These are phyloP conservation scores for Pachycephus smyrnensis DNA, from an alignment of 2,888 invertebrate species.

Conservation along the genomic window DNA sequence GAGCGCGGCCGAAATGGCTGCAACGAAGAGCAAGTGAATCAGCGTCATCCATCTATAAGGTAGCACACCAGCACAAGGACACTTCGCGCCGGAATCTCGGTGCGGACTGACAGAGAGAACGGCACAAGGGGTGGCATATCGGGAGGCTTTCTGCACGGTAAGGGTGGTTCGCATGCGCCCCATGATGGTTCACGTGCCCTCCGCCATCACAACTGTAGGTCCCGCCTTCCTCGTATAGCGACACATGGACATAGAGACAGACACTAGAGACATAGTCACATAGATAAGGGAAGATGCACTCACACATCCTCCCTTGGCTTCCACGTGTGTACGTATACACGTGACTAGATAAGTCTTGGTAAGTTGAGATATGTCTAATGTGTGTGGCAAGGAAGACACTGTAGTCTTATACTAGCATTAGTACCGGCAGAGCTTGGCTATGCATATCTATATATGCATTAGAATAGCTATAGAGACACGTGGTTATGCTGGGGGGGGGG, in stretches of 20 bases:
- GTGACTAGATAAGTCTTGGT: background rate
- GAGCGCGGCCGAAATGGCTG: conserved; percentile 50
- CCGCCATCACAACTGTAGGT: conserved; percentile 54
- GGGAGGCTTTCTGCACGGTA: conserved; percentile 28
- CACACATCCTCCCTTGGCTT: background rate
- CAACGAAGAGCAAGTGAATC: conserved; percentile 50
- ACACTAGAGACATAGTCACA: background rate
- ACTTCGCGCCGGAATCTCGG: conserved; percentile 63
- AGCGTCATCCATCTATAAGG: conserved; percentile 65
- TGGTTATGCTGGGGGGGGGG: background rate
- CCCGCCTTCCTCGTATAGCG: conserved; percentile 52
- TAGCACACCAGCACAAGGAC: conserved; percentile 57
- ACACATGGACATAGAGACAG: conserved; percentile 15
- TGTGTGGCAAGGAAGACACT: background rate
- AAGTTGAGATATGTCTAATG: background rate
- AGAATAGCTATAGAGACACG: background rate
- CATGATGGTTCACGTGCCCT: conserved; percentile 54
- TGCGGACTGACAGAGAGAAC: conserved; percentile 51
- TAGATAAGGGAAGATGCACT: conserved; percentile 3
- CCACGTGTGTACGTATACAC: background rate
- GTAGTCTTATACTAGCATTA: background rate
- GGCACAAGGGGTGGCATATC: conserved; percentile 22
- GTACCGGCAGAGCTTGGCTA: background rate
- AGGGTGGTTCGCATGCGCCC: conserved; percentile 56
- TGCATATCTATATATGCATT: background rate